Base-by-base conservation (phyloP, 2,113 vertebrate species). In the Sebastes fasciatus region DNA sequence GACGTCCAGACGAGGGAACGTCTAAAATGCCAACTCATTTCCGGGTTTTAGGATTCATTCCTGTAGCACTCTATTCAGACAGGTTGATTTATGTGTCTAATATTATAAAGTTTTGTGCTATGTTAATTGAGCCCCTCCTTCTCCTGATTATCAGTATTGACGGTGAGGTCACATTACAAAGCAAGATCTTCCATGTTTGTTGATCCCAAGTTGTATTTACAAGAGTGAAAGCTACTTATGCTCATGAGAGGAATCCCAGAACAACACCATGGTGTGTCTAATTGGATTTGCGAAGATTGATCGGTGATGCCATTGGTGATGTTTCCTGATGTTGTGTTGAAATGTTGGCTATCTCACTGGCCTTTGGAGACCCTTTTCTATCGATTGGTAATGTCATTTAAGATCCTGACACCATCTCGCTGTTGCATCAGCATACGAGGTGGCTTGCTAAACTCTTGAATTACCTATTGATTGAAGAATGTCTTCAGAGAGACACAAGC, bases 371-470 rank as follows among this genome's bases (percentile, higher is more conserved):
- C 45, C 13, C 13, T 66, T 72, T 72, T 70, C 8, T 65, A 74
- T 82, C 0, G 62, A 86, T 83, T 69, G 43, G 46, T 62, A 48
- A 55, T 60, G 10, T 48, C 23, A 77, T 81, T 74, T 42, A 61
- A 72, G 67, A 64, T 6, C 61, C 21, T n/a, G 45, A 79, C 60
- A 48, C 48, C 62, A 49, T 55, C 42, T 8, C 57, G 8, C 42
- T 43, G 21, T 64, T 79, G 45, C 43, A 71, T 75, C 51, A 80
- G 67, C 40, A 40, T 60, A n/a, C 6, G 12, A 63, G 14, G 26
- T 75, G 14, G 0, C 8, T 21, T 19, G 26, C 11, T 51, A 19
- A 63, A 45, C 2, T 51, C 74, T 10, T 51, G 14, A 48, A 26
- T 21, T 49, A 40, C 40, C 17, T 55, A 73, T 78, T 85, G 77